A percentile compares a stretch with the other conserved stretches of the same genome.
phyloP scores from a whole-genome alignment of 2,888 invertebrate species.

The Osmoderma eremita region DNA sequence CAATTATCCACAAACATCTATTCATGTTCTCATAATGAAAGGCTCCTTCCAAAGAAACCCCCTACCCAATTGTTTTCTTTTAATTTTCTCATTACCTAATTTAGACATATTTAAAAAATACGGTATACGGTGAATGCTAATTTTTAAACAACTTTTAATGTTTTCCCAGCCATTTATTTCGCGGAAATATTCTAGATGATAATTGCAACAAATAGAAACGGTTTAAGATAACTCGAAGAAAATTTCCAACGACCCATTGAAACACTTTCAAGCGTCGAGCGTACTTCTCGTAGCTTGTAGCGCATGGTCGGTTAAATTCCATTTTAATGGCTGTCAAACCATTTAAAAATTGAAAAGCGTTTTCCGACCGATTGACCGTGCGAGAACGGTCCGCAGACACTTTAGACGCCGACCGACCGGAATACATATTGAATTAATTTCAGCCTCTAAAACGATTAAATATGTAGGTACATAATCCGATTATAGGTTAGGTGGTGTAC shows the following conservation, averaged over 20 bases:
- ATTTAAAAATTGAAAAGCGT: slow-evolving; percentile 30
- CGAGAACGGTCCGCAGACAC: slow-evolving; percentile 33
- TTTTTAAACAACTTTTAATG: neutral
- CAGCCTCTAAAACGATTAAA: slow-evolving; percentile 37
- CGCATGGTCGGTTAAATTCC: slow-evolving; percentile 31
- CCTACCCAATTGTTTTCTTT: neutral
- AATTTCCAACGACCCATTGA: neutral
- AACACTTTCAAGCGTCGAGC: slow-evolving; percentile 8
- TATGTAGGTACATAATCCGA: slow-evolving; percentile 32
- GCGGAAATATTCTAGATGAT: too few relatives aligned
- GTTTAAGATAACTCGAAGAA: too few relatives aligned
- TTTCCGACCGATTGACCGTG: slow-evolving; percentile 38
- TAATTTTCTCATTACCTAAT: slow-evolving; percentile 23
- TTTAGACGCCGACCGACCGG: slow-evolving; percentile 41
- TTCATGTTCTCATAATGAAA: neutral
- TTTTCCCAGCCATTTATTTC: too few relatives aligned
- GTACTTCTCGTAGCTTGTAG: slow-evolving; percentile 6
- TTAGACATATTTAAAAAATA: neutral
- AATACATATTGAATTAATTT: slow-evolving; percentile 43
- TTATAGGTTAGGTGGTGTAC: slow-evolving; percentile 24
- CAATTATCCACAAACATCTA: slow-evolving; percentile 6
- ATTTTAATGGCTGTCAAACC: slow-evolving; percentile 34
- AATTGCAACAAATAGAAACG: too few relatives aligned
- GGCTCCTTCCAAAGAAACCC: neutral
- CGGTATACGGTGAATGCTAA: neutral